A percentile compares a stretch with the other conserved stretches of the same genome.
Evolutionary conservation across 2,797 vertebrate species (phyloP).

Genomic region (Pelochelys cantorii): DNA sequence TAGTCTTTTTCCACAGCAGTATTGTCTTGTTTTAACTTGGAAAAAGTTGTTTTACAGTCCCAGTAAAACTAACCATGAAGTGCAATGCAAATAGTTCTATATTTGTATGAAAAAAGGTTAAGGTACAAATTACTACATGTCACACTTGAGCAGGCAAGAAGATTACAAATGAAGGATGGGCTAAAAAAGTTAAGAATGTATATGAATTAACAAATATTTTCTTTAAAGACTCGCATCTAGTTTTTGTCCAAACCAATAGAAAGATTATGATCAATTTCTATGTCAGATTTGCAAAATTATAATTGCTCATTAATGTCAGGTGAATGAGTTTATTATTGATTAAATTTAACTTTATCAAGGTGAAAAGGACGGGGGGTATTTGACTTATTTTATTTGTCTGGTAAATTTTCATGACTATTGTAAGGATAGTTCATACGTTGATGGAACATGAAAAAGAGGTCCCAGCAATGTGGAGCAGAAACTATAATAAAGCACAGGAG

Average conservation of each 20-base stretch:
- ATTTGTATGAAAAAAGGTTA: neutral
- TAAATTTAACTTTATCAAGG: neutral
- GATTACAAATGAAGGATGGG: neutral
- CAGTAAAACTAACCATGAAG: neutral
- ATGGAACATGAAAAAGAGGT: neutral
- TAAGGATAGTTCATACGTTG: neutral
- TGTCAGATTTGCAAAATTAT: neutral
- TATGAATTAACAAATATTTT: neutral
- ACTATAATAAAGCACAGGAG: accelerated
- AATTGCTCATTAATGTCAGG: neutral
- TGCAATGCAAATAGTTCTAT: neutral
- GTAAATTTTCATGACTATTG: neutral
- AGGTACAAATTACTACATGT: neutral
- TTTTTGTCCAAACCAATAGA: neutral
- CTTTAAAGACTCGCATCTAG: neutral
- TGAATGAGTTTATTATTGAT: neutral
- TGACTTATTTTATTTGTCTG: neutral
- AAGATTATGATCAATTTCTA: neutral
- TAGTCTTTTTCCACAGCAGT: neutral
- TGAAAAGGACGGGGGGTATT: neutral
- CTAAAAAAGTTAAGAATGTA: neutral
- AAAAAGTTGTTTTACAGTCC: neutral
- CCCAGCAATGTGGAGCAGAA: slow-evolving; percentile 13
- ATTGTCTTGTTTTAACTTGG: neutral
- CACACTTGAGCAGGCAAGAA: neutral